Evolutionary conservation across 2,113 vertebrate species (phyloP).

Genomic region (Apaloderma vittatum): DNA sequence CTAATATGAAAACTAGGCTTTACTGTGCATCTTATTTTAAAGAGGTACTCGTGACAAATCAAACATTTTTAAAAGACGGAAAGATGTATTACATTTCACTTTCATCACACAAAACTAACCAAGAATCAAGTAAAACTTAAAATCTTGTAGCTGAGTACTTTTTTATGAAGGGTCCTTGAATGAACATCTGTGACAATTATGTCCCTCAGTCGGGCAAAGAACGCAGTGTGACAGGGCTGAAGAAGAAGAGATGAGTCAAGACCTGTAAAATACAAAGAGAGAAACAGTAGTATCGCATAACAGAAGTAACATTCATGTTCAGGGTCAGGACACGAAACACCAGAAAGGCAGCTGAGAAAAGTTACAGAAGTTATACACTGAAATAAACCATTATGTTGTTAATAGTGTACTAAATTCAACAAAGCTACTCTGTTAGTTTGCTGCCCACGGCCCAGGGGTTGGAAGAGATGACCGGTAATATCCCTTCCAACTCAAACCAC

Average conservation of each 20-base stretch:
- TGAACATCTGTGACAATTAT: slow-evolving; percentile 91
- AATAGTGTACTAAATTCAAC: neutral
- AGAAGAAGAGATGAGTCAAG: slow-evolving; percentile 89
- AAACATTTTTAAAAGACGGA: neutral
- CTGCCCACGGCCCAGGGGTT: too few species aligned
- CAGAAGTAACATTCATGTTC: neutral
- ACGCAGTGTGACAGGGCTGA: slow-evolving; percentile 83
- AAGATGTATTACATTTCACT: neutral
- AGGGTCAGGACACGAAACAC: neutral
- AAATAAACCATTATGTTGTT: neutral
- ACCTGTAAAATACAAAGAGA: slow-evolving; percentile 76
- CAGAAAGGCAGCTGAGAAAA: neutral
- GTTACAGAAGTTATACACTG: neutral
- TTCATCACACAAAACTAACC: neutral
- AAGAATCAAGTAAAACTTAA: slow-evolving; percentile 13
- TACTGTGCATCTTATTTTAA: neutral
- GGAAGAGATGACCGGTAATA: too few species aligned
- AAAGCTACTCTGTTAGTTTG: too few species aligned
- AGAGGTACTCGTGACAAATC: neutral
- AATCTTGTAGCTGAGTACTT: slow-evolving; percentile 78
- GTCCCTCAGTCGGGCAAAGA: slow-evolving; percentile 90
- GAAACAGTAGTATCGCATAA: neutral
- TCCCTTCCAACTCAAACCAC: too few species aligned
- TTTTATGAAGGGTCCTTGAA: slow-evolving; percentile 89
- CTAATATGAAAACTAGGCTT: neutral